These are phyloP conservation scores for Nylanderia fulva DNA, from an alignment of 1,140 invertebrate species.

Conservation along the genomic window DNA sequence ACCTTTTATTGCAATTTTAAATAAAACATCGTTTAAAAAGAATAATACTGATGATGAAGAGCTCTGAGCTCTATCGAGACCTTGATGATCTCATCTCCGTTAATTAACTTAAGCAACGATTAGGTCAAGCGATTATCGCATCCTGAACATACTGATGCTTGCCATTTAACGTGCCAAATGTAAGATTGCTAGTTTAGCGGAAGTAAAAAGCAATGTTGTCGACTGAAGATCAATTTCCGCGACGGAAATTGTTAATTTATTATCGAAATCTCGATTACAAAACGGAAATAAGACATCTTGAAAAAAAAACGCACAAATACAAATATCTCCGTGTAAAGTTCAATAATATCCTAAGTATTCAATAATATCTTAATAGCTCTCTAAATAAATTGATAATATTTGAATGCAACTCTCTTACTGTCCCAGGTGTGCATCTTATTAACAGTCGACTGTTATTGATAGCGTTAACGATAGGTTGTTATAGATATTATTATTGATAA, in stretches of 20 bases:
- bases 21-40: not conserved
- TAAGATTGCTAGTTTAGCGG: too few species aligned
- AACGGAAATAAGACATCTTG: too few species aligned
- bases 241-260: not conserved
- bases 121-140: slow-evolving; percentile 52
- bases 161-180: slow-evolving; percentile 54
- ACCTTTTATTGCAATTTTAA: not conserved
- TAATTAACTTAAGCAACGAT: slow-evolving; percentile 69
- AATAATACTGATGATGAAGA: slow-evolving; percentile 12
- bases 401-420: too few species aligned
- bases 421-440: too few species aligned
- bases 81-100: slow-evolving; percentile 54
- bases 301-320: not conserved
- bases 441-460: not conserved
- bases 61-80: slow-evolving; percentile 19
- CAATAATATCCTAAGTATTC: not conserved
- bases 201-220: too few species aligned
- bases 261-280: slow-evolving; percentile 12
- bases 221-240: slow-evolving; percentile 5
- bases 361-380: not conserved
- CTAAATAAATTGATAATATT: not conserved
- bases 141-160: slow-evolving; percentile 44
- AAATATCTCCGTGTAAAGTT: not conserved
- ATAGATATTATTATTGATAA: slow-evolving; percentile 3
- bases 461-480: not conserved